Evolutionary conservation across 2,888 invertebrate species (phyloP).

Genomic region (Andrena bucephala): DNA sequence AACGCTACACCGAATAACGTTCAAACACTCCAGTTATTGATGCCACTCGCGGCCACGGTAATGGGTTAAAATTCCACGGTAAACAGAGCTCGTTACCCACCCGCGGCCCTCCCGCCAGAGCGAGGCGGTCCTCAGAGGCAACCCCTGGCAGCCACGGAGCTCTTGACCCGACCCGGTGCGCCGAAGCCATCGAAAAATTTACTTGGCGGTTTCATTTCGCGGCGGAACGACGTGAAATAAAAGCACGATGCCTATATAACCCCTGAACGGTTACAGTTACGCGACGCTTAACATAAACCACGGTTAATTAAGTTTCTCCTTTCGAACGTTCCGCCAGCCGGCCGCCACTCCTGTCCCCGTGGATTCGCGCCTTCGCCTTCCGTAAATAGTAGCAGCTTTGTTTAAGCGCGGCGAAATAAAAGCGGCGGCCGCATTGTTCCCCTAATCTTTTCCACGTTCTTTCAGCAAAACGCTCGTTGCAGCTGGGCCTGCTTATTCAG

Average conservation of each 20-base stretch:
- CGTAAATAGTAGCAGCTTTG: conserved; percentile 8
- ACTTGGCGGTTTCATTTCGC: conserved; percentile 8
- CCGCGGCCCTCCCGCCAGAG: neutral
- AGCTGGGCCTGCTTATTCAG: conserved; percentile 52
- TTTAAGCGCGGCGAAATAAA: conserved; percentile 28
- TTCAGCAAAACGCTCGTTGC: conserved; percentile 36
- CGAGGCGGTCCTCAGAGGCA: neutral
- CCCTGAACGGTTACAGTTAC: neutral
- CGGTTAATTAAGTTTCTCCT: conserved; percentile 31
- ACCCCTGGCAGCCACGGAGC: neutral
- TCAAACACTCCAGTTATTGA: neutral
- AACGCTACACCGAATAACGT: neutral
- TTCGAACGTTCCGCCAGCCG: neutral
- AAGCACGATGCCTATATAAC: neutral
- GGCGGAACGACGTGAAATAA: conserved; percentile 9
- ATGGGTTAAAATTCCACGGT: conserved; percentile 2
- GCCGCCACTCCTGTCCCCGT: neutral
- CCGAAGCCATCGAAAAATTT: conserved; percentile 11
- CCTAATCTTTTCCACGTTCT: conserved; percentile 55
- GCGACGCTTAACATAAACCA: conserved; percentile 27
- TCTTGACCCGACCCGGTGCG: neutral
- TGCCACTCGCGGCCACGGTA: neutral
- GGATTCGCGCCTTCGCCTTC: neutral
- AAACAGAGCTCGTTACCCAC: conserved; percentile 8
- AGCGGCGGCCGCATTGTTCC: conserved; percentile 34